Evolutionary conservation across 1,140 invertebrate species (phyloP).

Genomic region (Aphaenogaster ashmeadi): DNA sequence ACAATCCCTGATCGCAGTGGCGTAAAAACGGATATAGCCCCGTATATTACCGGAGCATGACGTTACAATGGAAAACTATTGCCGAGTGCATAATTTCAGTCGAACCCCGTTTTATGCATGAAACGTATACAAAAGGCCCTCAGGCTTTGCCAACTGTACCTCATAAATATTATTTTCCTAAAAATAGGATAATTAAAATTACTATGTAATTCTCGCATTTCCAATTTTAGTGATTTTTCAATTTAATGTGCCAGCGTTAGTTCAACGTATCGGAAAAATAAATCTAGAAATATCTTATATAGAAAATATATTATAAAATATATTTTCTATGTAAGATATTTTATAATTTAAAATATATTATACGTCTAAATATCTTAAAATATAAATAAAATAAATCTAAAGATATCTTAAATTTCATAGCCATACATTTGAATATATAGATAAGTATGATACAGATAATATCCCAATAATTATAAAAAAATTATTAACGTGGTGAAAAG

Average conservation of each 20-base stretch:
- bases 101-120: slow-evolving; percentile 34
- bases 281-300: neutral
- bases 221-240: neutral
- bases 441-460: neutral
- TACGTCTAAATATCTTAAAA: neutral
- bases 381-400: neutral
- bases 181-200: slow-evolving; percentile 14
- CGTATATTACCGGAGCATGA: slow-evolving; percentile 59
- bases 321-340: too few species aligned
- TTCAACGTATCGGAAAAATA: neutral
- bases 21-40: slow-evolving; percentile 71
- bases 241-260: neutral
- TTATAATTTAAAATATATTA: neutral
- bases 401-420: neutral
- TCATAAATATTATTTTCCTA: slow-evolving; percentile 3
- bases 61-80: slow-evolving; percentile 61
- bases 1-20: slow-evolving; percentile 66
- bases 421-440: neutral
- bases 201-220: neutral
- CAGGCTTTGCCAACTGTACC: neutral
- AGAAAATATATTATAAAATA: too few species aligned
- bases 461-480: slow-evolving; percentile 16
- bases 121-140: slow-evolving; percentile 21
- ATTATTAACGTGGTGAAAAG: neutral
- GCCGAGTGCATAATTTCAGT: slow-evolving; percentile 68